Percentiles rank a stretch among this genome's conserved stretches.
Evolutionary conservation across 2,888 invertebrate genomes (phyloP).

Genomic region (Drosophila demipolita): DNA sequence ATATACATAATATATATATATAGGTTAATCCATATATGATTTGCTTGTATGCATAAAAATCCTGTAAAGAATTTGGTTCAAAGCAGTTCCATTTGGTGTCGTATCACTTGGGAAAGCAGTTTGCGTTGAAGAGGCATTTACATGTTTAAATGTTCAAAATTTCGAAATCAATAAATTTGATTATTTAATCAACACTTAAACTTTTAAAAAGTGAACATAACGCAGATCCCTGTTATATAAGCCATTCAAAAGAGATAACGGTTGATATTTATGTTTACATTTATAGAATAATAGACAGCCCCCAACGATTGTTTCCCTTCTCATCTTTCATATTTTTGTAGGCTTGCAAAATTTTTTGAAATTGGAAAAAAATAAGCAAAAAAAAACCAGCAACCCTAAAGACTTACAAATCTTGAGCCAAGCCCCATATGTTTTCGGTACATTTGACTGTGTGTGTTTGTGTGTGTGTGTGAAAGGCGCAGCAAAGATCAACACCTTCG

Average conservation of each 20-base stretch:
- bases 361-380: slow-evolving; percentile 21
- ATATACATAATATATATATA: not conserved
- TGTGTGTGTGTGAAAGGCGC: slow-evolving; percentile 37
- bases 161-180: not conserved
- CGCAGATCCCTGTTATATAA: not conserved
- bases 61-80: not conserved
- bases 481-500: slow-evolving; percentile 43
- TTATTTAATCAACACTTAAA: not conserved
- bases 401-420: slow-evolving; percentile 44
- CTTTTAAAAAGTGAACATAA: not conserved
- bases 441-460: slow-evolving; percentile 5
- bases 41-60: not conserved
- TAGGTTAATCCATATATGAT: not conserved
- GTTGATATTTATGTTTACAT: not conserved
- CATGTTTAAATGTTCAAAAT: not conserved
- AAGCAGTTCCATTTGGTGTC: not conserved
- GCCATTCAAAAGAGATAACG: not conserved
- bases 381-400: slow-evolving; percentile 24
- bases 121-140: not conserved
- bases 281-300: not conserved
- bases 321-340: not conserved
- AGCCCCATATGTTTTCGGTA: slow-evolving; percentile 47
- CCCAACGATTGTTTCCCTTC: not conserved
- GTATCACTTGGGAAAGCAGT: not conserved
- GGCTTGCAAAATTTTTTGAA: slow-evolving; percentile 24